Conservation (phyloP, 2,888 invertebrate species). For the Leucoptera coffeella region DNA sequence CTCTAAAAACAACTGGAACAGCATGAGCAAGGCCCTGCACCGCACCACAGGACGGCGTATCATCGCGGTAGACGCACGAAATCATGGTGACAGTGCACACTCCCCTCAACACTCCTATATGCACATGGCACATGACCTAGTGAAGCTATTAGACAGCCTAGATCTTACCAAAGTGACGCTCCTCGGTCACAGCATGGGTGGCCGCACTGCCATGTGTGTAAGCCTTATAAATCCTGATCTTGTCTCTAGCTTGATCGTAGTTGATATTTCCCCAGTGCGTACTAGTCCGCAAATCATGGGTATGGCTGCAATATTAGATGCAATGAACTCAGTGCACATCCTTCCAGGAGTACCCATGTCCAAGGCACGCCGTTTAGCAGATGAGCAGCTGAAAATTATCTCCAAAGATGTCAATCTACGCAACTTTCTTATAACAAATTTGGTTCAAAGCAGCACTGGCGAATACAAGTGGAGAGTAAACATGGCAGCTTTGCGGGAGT, state of each 20-base stretch:
- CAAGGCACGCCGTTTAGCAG: conserved; percentile 59
- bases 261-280: conserved; percentile 65
- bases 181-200: conserved; percentile 94
- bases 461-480: conserved; percentile 76
- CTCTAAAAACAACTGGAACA: conserved; percentile 89
- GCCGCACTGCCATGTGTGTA: conserved; percentile 82
- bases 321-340: conserved; percentile 57
- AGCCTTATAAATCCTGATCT: conserved; percentile 63
- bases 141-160: conserved; percentile 57
- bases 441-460: conserved; percentile 61
- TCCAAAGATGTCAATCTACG: conserved; percentile 56
- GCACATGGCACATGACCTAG: conserved; percentile 60
- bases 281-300: conserved; percentile 55
- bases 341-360: conserved; percentile 59
- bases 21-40: conserved; percentile 71
- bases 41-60: conserved; percentile 65
- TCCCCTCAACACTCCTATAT: conserved; percentile 66
- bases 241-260: conserved; percentile 61
- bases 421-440: conserved; percentile 81
- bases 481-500: conserved; percentile 62
- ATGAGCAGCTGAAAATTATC: conserved; percentile 55
- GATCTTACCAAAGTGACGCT: conserved; percentile 60
- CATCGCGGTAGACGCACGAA: conserved; percentile 82
- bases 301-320: conserved; percentile 61
- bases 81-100: conserved; percentile 93